Evolutionary conservation across 2,797 vertebrate species (phyloP).

Genomic region (Enteromius trimaculatus): DNA sequence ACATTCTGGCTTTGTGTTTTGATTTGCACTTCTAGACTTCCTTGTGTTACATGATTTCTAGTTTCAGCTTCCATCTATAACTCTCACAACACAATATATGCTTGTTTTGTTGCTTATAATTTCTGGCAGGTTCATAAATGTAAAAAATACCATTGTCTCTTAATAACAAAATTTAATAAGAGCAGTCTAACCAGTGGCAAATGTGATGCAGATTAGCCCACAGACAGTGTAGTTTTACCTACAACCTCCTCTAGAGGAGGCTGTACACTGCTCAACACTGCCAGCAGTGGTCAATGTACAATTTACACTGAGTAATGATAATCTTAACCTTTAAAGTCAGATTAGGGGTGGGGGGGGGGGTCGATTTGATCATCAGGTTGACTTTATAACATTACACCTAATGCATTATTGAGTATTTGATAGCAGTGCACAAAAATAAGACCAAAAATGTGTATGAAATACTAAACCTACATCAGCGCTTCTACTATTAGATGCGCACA

Average conservation of each 20-base stretch:
- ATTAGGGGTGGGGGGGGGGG: neutral
- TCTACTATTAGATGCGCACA: neutral
- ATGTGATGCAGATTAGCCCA: neutral
- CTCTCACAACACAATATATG: neutral
- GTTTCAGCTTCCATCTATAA: neutral
- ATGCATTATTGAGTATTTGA: neutral
- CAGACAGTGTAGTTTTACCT: conserved; percentile 11
- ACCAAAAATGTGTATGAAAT: neutral
- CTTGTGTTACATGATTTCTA: neutral
- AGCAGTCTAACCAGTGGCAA: conserved; percentile 9
- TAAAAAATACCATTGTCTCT: neutral
- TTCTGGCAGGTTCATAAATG: neutral
- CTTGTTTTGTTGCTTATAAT: neutral
- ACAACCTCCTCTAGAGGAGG: conserved; percentile 52
- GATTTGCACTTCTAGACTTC: neutral
- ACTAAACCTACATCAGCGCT: neutral
- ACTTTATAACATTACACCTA: neutral
- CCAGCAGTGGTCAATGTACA: neutral
- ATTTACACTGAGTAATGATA: neutral
- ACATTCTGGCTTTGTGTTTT: conserved; percentile 5
- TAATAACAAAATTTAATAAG: neutral
- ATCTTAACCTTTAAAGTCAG: neutral
- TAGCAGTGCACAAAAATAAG: neutral
- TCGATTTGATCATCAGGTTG: neutral
- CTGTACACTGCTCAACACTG: conserved; percentile 15